Base-by-base conservation (phyloP, 2,888 invertebrate genomes). In the Sinhomidia bicolor region DNA sequence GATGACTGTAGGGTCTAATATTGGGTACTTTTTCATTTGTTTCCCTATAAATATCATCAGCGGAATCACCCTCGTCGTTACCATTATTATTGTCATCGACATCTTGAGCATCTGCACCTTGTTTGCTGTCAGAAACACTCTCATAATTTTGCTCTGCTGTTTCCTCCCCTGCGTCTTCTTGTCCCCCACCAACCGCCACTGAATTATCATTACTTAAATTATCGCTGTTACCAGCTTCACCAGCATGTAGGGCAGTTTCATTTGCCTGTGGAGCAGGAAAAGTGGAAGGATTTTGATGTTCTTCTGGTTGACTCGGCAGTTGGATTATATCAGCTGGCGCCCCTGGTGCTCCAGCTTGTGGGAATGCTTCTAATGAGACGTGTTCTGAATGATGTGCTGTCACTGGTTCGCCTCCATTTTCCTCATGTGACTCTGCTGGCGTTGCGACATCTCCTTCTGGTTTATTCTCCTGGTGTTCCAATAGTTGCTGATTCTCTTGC, bases 361-460 rank as follows among this genome's bases (percentile, higher is more conserved):
- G 41, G n/a, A 29, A 10, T 51, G 57, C 41, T 36, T 14, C n/a
- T 62, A 68, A n/a, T 3, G 54, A 29, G 20, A 85, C 79, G 78
- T 76, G 85, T 47, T 62, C 76, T n/a, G 85, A 76, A 76, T 74
- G 29, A 29, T 23, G 26, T 36, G 23, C 17, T 47, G n/a, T 44
- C 14, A 2, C 68, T 54, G 68, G 68, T 68, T 32, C 54, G 54
- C 17, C 32, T 68, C 32, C 68, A 74, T 47, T 14, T 51, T 83
- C 71, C 2, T 74, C 74, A 47, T 47, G 23, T 36, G 78, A 17
- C 20, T 23, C 29, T 26, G 29, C 68, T 10, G 41, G 32, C 14
- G 5, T 6, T 17, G n/a, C n/a, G n/a, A n/a, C n/a, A n/a, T 17
- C 65, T n/a, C 6, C 47, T 54, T 41, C 47, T 36, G 17, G 20